Conservation (phyloP, 2,113 vertebrate species). For the Ellobius talpinus region DNA sequence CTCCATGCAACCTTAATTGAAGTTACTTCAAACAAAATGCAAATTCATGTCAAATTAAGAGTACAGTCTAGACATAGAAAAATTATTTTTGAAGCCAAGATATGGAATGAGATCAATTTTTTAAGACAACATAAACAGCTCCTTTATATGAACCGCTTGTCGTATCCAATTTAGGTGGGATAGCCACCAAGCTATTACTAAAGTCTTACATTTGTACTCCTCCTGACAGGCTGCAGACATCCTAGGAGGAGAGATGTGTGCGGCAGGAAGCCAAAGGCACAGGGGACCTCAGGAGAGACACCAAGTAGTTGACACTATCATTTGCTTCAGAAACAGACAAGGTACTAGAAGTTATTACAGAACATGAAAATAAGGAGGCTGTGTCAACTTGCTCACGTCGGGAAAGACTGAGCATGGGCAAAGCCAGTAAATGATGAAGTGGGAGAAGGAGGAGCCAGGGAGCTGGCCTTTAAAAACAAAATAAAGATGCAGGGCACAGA, state of each 20-base stretch:
- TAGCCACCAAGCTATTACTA: neutral
- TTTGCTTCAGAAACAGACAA: constrained; percentile 49
- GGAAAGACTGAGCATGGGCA: neutral
- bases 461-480: neutral
- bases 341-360: neutral
- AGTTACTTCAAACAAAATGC: constrained; percentile 25
- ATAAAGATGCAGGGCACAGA: neutral
- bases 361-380: constrained; percentile 12
- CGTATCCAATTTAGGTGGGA: neutral
- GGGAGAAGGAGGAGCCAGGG: neutral
- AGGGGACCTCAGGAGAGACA: neutral
- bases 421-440: constrained; percentile 45
- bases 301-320: neutral
- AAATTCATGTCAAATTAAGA: constrained; percentile 61
- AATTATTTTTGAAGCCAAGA: constrained; percentile 52
- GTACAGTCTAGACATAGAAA: neutral
- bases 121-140: constrained; percentile 24
- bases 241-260: neutral
- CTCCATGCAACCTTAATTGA: constrained; percentile 6
- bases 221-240: neutral
- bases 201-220: neutral
- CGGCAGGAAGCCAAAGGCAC: neutral
- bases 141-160: constrained; percentile 18
- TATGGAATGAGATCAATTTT: constrained; percentile 37
- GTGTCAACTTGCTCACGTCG: neutral